Conservation (phyloP, 2,888 invertebrate genomes). For the Drosophila pseudotakahashii region DNA sequence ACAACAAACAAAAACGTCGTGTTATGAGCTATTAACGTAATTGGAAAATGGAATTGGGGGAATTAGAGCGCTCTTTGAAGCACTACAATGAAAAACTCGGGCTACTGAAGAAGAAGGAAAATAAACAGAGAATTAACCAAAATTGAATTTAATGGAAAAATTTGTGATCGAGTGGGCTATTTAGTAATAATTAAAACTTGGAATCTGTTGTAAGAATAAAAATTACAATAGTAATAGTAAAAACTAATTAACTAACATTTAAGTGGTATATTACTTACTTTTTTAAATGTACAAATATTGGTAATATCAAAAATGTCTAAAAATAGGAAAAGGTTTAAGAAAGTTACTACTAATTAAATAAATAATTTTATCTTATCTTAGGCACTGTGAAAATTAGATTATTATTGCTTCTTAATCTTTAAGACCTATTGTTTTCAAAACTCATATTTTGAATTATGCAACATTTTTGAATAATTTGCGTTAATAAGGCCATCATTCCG, state of each 20-base stretch:
- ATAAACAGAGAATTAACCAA: constrained; percentile 18
- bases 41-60: constrained; percentile 64
- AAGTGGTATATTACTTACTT: too few relatives aligned
- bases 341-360: too few relatives aligned
- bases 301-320: too few relatives aligned
- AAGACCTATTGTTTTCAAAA: too few relatives aligned
- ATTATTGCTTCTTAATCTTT: too few relatives aligned
- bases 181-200: background rate
- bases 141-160: constrained; percentile 10
- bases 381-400: too few relatives aligned
- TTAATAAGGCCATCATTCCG: background rate
- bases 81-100: constrained; percentile 29
- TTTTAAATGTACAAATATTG: too few relatives aligned
- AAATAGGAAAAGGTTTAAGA: too few relatives aligned
- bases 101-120: constrained; percentile 13
- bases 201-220: too few relatives aligned
- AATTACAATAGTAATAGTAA: too few relatives aligned
- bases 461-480: background rate
- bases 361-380: too few relatives aligned
- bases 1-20: constrained; percentile 64
- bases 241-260: too few relatives aligned
- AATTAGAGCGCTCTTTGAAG: constrained; percentile 38
- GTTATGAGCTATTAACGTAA: constrained; percentile 76
- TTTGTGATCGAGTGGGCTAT: background rate
- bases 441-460: background rate